Evolutionary conservation across 2,113 vertebrate genomes (phyloP).

Genomic region (Cynoglossus semilaevis): DNA sequence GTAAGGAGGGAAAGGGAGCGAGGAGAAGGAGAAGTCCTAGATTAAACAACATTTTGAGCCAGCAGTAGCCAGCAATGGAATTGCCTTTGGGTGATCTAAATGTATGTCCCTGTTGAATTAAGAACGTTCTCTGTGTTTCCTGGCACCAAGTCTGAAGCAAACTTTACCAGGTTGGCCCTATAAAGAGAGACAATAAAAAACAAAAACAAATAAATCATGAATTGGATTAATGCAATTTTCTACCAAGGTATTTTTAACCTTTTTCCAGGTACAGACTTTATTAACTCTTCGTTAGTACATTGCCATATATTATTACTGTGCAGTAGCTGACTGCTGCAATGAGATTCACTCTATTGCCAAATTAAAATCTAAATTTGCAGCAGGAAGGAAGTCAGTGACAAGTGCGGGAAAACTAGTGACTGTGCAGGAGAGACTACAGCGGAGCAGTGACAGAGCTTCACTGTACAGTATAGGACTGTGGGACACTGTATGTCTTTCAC

Average conservation of each 20-base stretch:
- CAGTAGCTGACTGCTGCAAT: slow-evolving; percentile 12
- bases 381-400: slow-evolving; percentile 51
- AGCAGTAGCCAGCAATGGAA: slow-evolving; percentile 29
- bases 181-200: slow-evolving; percentile 39
- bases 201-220: slow-evolving; percentile 23
- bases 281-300: too few relatives aligned
- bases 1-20: slow-evolving; percentile 66
- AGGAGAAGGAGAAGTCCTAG: slow-evolving; percentile 72
- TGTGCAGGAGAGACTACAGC: slow-evolving; percentile 30
- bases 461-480: slow-evolving; percentile 65
- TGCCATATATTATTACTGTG: slow-evolving; percentile 1
- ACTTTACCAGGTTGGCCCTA: slow-evolving; percentile 54
- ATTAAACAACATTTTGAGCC: slow-evolving; percentile 72
- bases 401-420: slow-evolving; percentile 28
- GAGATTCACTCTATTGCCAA: slow-evolving; percentile 26
- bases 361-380: slow-evolving; percentile 36
- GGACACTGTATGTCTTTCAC: slow-evolving; percentile 67
- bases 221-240: slow-evolving; percentile 3
- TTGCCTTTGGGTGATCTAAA: slow-evolving; percentile 36
- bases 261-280: neutral
- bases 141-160: slow-evolving; percentile 17
- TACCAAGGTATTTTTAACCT: neutral
- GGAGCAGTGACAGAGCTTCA: slow-evolving; percentile 61
- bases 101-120: slow-evolving; percentile 31
- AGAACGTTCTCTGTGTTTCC: slow-evolving; percentile 39